Evolutionary conservation across 2,888 invertebrate species (phyloP), one percentile per base, ranked within the genome.

Genomic region (Dryomyza anilis): DNA sequence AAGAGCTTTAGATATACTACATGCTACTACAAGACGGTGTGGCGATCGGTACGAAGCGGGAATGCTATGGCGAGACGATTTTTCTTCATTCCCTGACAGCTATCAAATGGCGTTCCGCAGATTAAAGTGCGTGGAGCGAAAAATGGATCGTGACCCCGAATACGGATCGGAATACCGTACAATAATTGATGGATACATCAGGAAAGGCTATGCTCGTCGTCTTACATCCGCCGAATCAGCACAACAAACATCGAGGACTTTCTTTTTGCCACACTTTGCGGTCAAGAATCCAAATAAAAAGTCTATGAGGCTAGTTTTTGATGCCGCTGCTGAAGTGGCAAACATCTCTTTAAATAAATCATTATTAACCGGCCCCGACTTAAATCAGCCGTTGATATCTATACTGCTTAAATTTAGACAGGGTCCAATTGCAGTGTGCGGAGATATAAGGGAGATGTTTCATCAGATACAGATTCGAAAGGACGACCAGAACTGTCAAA

Each of bases 201-300:
- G 21, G 14, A 60, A 60, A 36, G 63, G 66, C n/a, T 69, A 65
- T 61, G 63, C 67, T 1, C 46, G 60, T 29, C 63, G 57, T 21
- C 33, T 69, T 16, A 23, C 56, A 16, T 10, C 19, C 1, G 56
- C 25, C 4, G 65, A 63, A 60, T 48, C 43, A 25, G n/a, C 23
- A 12, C 36, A 12, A n/a, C n/a, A 19, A 30, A 8, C 59, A 4
- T 14, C 12, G 6, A 25, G 36, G n/a, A 65, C 43, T 65, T 65
- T n/a, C n/a, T n/a, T n/a, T 39, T 16, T 39, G 16, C 39, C 39
- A 6, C 39, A 39, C 39, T 5, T 39, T n/a, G 39, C 16, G 14
- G 8, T 14, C 19, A 52, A 67, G 60, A 60, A 59, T 29, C 60
- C 12, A 64, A 70, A 63, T 82, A 88, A 93, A 93, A 57, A 63